Conservation (phyloP, 2,888 invertebrate genomes). For the Galerucella pusilla region DNA sequence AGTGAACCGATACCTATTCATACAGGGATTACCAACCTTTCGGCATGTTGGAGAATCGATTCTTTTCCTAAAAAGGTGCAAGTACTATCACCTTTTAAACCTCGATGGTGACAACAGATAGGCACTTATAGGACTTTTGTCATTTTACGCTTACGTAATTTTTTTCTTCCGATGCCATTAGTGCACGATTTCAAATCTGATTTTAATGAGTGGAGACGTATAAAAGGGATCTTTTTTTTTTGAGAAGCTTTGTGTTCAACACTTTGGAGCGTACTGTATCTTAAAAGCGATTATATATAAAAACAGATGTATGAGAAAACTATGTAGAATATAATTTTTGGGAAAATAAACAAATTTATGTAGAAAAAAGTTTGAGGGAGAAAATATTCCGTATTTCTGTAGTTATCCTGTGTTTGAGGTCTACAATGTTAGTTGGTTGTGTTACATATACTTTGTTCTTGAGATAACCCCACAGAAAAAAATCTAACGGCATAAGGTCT, state of each 20-base stretch:
- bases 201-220: slow-evolving; percentile 45
- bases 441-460: too few relatives aligned
- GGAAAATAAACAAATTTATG: too few relatives aligned
- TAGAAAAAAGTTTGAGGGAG: too few relatives aligned
- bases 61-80: slow-evolving; percentile 43
- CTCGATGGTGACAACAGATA: slow-evolving; percentile 44
- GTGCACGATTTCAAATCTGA: slow-evolving; percentile 43
- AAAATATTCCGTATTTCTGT: too few relatives aligned
- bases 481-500: too few relatives aligned
- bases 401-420: too few relatives aligned
- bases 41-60: slow-evolving; percentile 25
- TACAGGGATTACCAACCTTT: slow-evolving; percentile 40
- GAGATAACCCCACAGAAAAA: too few relatives aligned
- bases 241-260: slow-evolving; percentile 32
- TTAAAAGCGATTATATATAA: slow-evolving; percentile 42
- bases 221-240: slow-evolving; percentile 35
- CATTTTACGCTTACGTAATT: slow-evolving; percentile 42
- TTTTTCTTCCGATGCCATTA: slow-evolving; percentile 37
- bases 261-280: slow-evolving; percentile 39
- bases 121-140: slow-evolving; percentile 49
- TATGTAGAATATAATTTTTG: not conserved
- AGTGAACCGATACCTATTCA: slow-evolving; percentile 55
- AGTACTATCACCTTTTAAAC: slow-evolving; percentile 45
- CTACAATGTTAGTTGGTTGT: too few relatives aligned
- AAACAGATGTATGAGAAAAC: slow-evolving; percentile 45